phyloP scores from a whole-genome alignment of 1,140 invertebrate genomes.

The Acromyrmex heyeri region DNA sequence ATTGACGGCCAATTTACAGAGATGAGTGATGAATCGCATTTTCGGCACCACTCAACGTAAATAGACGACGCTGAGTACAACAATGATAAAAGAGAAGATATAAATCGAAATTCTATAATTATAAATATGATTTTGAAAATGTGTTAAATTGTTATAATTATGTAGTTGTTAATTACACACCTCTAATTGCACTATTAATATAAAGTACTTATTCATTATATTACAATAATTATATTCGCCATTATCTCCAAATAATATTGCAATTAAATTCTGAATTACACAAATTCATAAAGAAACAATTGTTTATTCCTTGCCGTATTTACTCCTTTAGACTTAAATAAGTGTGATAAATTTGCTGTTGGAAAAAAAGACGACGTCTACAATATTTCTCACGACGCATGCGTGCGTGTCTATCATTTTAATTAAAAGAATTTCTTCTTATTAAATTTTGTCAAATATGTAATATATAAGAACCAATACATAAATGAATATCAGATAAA shows the following conservation, averaged over 20 bases:
- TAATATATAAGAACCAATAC: background rate
- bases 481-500: background rate
- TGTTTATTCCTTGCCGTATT: background rate
- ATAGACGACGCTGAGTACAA: conserved; percentile 17
- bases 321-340: background rate
- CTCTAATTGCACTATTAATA: conserved; percentile 1
- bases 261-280: conserved; percentile 12
- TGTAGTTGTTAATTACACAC: conserved; percentile 4
- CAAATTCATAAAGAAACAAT: background rate
- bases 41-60: background rate
- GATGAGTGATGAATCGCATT: conserved; percentile 45
- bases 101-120: conserved; percentile 17
- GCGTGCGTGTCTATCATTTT: background rate
- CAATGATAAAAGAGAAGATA: conserved; percentile 22
- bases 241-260: conserved; percentile 18
- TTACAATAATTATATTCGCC: conserved; percentile 27
- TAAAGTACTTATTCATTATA: background rate
- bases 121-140: background rate
- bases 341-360: background rate
- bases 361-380: background rate
- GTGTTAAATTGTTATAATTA: conserved; percentile 12
- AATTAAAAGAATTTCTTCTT: background rate
- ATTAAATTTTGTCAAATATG: background rate
- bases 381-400: background rate
- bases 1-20: conserved; percentile 33